A percentile compares a stretch with the other conserved stretches of the same genome.
phyloP scores from a whole-genome alignment of 1,140 invertebrate genomes.

The Drosophila equinoxialis region DNA sequence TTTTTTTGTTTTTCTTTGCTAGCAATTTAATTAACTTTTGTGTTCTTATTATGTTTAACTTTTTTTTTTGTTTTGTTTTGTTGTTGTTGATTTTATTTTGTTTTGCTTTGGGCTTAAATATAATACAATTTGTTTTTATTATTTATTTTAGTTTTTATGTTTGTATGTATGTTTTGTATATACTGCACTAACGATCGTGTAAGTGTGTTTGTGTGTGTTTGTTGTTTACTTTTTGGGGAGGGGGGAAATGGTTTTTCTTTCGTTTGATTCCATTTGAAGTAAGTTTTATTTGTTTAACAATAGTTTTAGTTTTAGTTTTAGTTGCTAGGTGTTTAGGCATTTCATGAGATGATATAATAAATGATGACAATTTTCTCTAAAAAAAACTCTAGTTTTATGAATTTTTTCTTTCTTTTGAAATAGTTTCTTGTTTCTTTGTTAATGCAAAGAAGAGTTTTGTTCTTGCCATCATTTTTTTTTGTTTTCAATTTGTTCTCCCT shows the following conservation, averaged over 20 bases:
- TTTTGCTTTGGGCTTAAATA: constrained; percentile 58
- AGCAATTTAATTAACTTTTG: constrained; percentile 71
- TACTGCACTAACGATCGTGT: constrained; percentile 49
- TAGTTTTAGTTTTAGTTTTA: constrained; percentile 52
- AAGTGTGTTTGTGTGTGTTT: constrained; percentile 28
- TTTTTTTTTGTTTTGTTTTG: constrained; percentile 15
- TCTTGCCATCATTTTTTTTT: constrained; percentile 1
- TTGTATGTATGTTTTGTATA: constrained; percentile 27
- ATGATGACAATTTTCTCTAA: constrained; percentile 52
- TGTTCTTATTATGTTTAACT: constrained; percentile 66
- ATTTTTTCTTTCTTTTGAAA: constrained; percentile 8
- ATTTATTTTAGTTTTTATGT: constrained; percentile 44
- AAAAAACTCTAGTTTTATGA: constrained; percentile 50
- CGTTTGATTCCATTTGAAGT: constrained; percentile 19
- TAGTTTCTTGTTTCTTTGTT: constrained; percentile 26
- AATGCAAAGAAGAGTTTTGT: constrained; percentile 49
- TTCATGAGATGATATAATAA: constrained; percentile 59
- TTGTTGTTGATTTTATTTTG: constrained; percentile 21
- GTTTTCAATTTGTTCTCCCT: not conserved
- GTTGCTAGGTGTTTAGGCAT: constrained; percentile 57
- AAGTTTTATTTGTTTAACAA: constrained; percentile 41
- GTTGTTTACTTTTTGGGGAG: not conserved
- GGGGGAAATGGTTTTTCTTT: not conserved
- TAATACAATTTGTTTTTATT: constrained; percentile 75
- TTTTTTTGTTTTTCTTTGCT: constrained; percentile 38